Evolutionary conservation across 2,113 vertebrate species (phyloP).

Genomic region (Tringa solitaria): DNA sequence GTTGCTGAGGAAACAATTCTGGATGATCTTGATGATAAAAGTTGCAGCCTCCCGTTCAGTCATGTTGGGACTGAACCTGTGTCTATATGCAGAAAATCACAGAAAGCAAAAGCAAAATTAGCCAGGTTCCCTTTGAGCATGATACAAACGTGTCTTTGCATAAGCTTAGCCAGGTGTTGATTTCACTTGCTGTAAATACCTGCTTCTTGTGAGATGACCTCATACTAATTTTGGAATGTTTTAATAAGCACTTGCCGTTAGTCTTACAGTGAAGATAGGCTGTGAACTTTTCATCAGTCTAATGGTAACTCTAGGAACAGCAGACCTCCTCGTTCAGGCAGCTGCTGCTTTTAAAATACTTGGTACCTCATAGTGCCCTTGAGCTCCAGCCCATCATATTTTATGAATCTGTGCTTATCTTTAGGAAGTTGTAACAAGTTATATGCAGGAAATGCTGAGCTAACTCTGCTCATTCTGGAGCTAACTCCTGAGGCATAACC

Average conservation of each 20-base stretch:
- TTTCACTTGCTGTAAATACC: neutral
- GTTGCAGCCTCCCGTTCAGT: constrained; percentile 93
- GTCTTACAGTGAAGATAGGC: neutral
- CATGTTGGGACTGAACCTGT: constrained; percentile 94
- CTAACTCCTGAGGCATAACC: neutral
- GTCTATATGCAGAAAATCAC: constrained; percentile 65
- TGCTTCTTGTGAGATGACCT: neutral
- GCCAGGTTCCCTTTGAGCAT: neutral
- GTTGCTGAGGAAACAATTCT: constrained; percentile 98
- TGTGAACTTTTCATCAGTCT: neutral
- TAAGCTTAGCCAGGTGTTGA: neutral
- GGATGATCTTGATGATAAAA: constrained; percentile 96
- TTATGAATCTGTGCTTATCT: neutral
- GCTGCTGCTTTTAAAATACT: neutral
- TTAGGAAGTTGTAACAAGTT: neutral
- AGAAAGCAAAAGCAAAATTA: neutral
- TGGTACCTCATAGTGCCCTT: neutral
- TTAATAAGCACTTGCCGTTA: neutral
- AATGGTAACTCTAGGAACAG: neutral
- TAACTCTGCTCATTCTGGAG: neutral
- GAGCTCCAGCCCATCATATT: neutral
- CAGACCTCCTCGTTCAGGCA: neutral
- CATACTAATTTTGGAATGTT: neutral
- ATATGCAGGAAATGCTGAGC: neutral
- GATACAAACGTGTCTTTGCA: neutral